These are phyloP conservation scores for Trissolcus japonicus DNA, from an alignment of 2,888 invertebrate species.

Conservation along the genomic window DNA sequence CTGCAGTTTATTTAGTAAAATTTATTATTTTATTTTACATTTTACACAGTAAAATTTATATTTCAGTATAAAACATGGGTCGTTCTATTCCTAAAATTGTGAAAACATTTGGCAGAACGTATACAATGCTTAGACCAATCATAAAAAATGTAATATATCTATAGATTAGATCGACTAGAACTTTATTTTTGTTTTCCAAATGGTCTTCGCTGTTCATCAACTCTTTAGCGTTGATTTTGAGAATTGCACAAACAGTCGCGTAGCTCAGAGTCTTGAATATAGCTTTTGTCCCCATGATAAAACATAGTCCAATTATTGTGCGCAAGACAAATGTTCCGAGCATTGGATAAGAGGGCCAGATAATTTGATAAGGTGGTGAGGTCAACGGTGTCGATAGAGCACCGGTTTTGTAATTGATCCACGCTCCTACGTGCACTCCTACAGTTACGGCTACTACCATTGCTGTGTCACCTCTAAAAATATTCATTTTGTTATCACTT, in stretches of 20 bases:
- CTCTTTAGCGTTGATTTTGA: slow-evolving; percentile 82
- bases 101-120: slow-evolving; percentile 87
- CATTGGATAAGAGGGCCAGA: slow-evolving; percentile 88
- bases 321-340: slow-evolving; percentile 82
- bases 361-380: slow-evolving; percentile 86
- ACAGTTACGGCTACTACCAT: slow-evolving; percentile 90
- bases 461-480: slow-evolving; percentile 88
- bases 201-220: slow-evolving; percentile 82
- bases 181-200: slow-evolving; percentile 83
- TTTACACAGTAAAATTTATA: slow-evolving; percentile 76
- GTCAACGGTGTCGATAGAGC: slow-evolving; percentile 80
- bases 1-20: no score
- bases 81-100: slow-evolving; percentile 85
- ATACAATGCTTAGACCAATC: slow-evolving; percentile 88
- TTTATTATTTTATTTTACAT: background rate
- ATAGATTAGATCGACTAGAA: slow-evolving; percentile 87
- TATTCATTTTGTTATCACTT: slow-evolving; percentile 7
- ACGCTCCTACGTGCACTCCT: slow-evolving; percentile 87
- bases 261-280: slow-evolving; percentile 84
- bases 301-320: slow-evolving; percentile 85
- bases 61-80: slow-evolving; percentile 90
- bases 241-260: slow-evolving; percentile 83
- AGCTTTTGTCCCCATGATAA: slow-evolving; percentile 83
- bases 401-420: slow-evolving; percentile 90
- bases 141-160: slow-evolving; percentile 89